phyloP scores from a whole-genome alignment of 2,113 vertebrate genomes.

The Laticauda laticaudata region DNA sequence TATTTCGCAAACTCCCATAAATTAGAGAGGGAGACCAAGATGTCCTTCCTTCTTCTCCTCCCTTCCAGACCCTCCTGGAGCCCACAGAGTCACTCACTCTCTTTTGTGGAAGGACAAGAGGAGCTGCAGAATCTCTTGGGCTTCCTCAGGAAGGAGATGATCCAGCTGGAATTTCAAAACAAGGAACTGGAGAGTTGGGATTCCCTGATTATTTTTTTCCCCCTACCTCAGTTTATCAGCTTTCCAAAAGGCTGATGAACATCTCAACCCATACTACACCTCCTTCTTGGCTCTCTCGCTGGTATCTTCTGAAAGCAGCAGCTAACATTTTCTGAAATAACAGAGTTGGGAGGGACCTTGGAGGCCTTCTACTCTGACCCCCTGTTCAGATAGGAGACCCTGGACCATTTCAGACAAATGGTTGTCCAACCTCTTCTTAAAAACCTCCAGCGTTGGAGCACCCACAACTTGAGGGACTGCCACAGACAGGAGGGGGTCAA shows the following conservation, averaged over 20 bases:
- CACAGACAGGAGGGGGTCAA: too few relatives aligned
- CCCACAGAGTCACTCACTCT: background rate
- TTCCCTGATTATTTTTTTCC: background rate
- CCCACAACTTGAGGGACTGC: too few relatives aligned
- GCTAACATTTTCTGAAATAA: background rate
- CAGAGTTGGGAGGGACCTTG: background rate
- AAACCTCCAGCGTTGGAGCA: background rate
- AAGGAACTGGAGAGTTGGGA: background rate
- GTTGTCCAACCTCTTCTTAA: background rate
- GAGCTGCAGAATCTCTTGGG: background rate
- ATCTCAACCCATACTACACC: background rate
- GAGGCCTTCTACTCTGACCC: background rate
- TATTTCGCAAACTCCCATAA: constrained; percentile 4
- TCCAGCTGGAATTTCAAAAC: background rate
- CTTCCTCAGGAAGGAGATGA: background rate
- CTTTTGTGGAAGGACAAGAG: background rate
- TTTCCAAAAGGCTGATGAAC: background rate
- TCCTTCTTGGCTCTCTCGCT: background rate
- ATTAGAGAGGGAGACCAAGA: background rate
- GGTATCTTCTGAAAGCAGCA: background rate
- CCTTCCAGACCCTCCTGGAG: background rate
- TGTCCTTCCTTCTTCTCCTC: background rate
- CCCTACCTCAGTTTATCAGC: background rate
- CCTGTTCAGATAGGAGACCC: background rate
- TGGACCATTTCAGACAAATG: background rate